A percentile compares a stretch with the other conserved stretches of the same genome.
phyloP scores from a whole-genome alignment of 2,113 vertebrate species.

The Crypturellus undulatus region DNA sequence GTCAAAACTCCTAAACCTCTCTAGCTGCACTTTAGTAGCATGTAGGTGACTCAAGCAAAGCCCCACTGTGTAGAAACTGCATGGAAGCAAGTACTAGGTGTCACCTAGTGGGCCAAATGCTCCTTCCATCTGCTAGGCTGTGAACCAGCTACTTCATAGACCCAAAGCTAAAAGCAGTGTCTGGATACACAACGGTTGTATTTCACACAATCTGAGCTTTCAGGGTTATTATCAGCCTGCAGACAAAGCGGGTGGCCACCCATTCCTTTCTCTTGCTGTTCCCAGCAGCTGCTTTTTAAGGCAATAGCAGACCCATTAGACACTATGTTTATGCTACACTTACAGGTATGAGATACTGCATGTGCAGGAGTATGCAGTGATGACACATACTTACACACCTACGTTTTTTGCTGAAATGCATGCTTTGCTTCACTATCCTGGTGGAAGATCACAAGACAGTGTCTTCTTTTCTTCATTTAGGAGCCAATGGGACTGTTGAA shows the following conservation, averaged over 20 bases:
- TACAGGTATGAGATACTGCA: neutral
- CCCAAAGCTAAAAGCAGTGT: neutral
- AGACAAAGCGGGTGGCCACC: neutral
- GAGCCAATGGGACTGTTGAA: slow-evolving; percentile 82
- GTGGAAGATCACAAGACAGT: neutral
- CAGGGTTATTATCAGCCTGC: neutral
- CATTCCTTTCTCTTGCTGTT: neutral
- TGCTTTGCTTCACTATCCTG: neutral
- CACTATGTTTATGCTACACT: neutral
- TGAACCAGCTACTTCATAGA: neutral
- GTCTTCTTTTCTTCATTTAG: slow-evolving; percentile 66
- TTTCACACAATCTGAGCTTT: neutral
- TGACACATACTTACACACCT: neutral
- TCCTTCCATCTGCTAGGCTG: neutral
- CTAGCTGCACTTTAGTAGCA: neutral
- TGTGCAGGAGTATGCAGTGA: neutral
- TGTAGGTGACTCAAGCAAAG: neutral
- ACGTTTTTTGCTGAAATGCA: neutral
- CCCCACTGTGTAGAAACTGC: fast-evolving
- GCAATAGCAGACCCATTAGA: neutral
- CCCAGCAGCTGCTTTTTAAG: neutral
- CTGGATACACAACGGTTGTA: neutral
- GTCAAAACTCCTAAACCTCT: neutral
- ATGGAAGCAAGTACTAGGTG: neutral
- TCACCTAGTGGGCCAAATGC: neutral